These are phyloP conservation scores for Sceloporus tristichus DNA, from an alignment of 2,113 vertebrate genomes.

Conservation along the genomic window DNA sequence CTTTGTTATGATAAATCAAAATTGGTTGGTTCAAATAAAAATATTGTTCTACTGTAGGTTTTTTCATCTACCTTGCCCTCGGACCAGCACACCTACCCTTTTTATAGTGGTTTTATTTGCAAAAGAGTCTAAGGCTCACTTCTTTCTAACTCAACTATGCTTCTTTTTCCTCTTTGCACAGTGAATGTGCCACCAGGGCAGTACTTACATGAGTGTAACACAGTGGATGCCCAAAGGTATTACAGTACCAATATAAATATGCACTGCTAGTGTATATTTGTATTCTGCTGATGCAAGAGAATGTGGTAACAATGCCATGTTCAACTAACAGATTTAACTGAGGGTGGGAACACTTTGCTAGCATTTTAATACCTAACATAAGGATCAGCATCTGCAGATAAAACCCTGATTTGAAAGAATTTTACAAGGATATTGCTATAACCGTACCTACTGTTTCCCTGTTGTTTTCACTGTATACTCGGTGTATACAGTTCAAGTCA, in stretches of 20 bases:
- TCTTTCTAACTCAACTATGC: neutral
- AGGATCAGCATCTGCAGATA: slow-evolving; percentile 32
- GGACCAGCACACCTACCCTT: too few species aligned
- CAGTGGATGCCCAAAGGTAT: neutral
- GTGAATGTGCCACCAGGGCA: too few species aligned
- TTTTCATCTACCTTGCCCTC: too few species aligned
- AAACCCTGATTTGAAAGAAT: slow-evolving; percentile 53
- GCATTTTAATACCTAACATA: slow-evolving; percentile 48
- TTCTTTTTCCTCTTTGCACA: neutral
- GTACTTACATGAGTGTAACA: too few species aligned
- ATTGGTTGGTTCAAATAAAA: too few species aligned
- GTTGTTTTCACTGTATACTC: too few species aligned
- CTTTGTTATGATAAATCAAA: too few species aligned
- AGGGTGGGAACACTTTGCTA: neutral
- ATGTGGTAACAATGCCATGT: slow-evolving; percentile 34
- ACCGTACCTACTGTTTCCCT: slow-evolving; percentile 47
- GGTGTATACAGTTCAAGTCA: too few species aligned
- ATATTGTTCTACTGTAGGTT: too few species aligned
- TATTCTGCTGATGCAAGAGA: slow-evolving; percentile 41
- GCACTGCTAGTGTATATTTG: too few species aligned
- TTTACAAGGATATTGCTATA: slow-evolving; percentile 51
- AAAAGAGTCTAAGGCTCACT: neutral
- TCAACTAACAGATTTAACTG: neutral
- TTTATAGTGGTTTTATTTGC: too few species aligned
- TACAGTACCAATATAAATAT: neutral